A percentile compares a stretch with the other conserved stretches of the same genome.
phyloP scores from a whole-genome alignment of 2,113 vertebrate genomes.

The Misgurnus anguillicaudatus region DNA sequence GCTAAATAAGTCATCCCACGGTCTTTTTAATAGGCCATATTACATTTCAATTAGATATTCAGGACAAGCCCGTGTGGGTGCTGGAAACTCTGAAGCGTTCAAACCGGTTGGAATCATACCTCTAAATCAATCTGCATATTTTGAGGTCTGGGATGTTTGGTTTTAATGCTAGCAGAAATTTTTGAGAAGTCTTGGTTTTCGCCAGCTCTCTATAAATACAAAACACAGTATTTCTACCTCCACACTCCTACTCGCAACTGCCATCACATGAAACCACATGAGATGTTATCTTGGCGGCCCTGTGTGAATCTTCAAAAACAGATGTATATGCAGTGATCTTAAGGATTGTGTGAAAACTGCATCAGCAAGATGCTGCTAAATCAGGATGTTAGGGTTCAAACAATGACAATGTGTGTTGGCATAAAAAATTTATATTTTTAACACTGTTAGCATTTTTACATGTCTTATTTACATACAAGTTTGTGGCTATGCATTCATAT shows the following conservation, averaged over 20 bases:
- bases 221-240: not conserved
- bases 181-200: not conserved
- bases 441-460: not conserved
- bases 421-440: not conserved
- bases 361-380: not conserved
- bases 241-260: conserved; percentile 5
- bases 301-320: not conserved
- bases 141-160: conserved; percentile 14
- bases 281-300: not conserved
- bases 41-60: not conserved
- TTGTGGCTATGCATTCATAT: conserved; percentile 19
- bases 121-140: not conserved
- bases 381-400: not conserved
- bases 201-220: not conserved
- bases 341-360: not conserved
- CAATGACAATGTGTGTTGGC: not conserved
- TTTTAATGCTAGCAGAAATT: not conserved
- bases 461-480: not conserved
- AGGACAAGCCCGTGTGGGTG: conserved; percentile 19
- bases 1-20: not conserved
- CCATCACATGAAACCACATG: conserved; percentile 5
- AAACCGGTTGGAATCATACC: not conserved
- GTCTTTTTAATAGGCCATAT: conserved; percentile 25
- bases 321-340: not conserved
- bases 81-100: conserved; percentile 36